Percentiles rank a stretch among this genome's conserved stretches.
Conservation (phyloP, 2,113 vertebrate genomes). For the Phylloscopus trochiloides region DNA sequence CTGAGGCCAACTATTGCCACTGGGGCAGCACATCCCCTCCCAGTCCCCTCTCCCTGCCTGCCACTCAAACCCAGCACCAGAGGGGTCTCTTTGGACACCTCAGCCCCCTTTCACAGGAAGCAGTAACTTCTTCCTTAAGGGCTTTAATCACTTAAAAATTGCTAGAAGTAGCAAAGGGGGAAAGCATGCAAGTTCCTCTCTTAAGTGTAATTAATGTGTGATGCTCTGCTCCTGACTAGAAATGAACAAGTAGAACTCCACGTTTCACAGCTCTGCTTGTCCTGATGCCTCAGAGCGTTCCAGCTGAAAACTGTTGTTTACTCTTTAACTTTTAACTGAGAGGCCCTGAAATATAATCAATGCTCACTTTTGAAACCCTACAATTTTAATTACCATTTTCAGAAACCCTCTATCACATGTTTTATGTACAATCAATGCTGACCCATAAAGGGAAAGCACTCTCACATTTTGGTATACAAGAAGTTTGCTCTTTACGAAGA, state of each 20-base stretch:
- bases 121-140: not conserved
- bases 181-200: not conserved
- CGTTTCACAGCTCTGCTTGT: not conserved
- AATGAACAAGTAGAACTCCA: accelerated
- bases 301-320: slow-evolving; percentile 1
- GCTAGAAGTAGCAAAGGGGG: not conserved
- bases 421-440: slow-evolving; percentile 31
- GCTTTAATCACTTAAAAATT: not conserved
- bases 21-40: not conserved
- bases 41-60: not conserved
- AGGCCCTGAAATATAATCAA: slow-evolving; percentile 56
- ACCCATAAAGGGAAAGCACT: not conserved
- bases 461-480: not conserved
- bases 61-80: not conserved
- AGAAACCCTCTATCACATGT: not conserved
- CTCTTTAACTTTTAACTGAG: slow-evolving; percentile 16
- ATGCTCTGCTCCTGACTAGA: not conserved
- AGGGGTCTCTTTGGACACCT: not conserved
- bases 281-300: not conserved
- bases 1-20: accelerated
- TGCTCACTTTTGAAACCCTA: slow-evolving; percentile 37
- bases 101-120: not conserved
- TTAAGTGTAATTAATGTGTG: not conserved
- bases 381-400: slow-evolving; percentile 64
- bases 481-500: slow-evolving; percentile 24